These are phyloP conservation scores for Podilymbus podiceps DNA, from an alignment of 2,113 vertebrate species.

Conservation along the genomic window DNA sequence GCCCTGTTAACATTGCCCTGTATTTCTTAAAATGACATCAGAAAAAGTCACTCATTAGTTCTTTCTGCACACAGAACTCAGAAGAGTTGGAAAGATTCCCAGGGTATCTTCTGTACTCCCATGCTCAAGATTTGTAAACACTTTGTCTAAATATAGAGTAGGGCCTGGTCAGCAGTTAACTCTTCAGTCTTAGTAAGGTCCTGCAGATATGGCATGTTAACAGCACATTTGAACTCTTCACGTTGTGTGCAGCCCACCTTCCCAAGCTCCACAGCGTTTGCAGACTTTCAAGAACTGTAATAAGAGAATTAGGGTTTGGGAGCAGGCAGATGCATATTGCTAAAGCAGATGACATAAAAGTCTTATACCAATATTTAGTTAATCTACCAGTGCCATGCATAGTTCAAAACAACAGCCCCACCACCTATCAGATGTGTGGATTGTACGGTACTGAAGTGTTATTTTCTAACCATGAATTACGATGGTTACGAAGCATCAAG, in stretches of 20 bases:
- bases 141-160: constrained; percentile 24
- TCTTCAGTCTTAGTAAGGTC: background rate
- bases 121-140: background rate
- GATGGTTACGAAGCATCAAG: background rate
- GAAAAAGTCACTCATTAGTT: background rate
- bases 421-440: background rate
- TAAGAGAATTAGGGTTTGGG: background rate
- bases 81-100: constrained; percentile 36
- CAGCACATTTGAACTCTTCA: background rate
- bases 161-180: background rate
- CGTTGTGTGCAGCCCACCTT: background rate
- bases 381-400: background rate
- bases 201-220: background rate
- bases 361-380: background rate
- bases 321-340: background rate
- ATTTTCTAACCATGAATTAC: background rate
- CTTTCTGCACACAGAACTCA: background rate
- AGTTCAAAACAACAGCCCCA: background rate
- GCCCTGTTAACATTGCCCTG: background rate
- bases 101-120: background rate
- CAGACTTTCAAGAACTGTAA: background rate
- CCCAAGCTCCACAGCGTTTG: background rate
- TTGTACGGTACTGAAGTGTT: background rate
- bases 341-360: background rate
- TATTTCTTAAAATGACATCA: background rate